Evolutionary conservation across 2,113 vertebrate genomes (phyloP), one percentile per base, ranked within the genome.

Genomic region (Pan paniscus): DNA sequence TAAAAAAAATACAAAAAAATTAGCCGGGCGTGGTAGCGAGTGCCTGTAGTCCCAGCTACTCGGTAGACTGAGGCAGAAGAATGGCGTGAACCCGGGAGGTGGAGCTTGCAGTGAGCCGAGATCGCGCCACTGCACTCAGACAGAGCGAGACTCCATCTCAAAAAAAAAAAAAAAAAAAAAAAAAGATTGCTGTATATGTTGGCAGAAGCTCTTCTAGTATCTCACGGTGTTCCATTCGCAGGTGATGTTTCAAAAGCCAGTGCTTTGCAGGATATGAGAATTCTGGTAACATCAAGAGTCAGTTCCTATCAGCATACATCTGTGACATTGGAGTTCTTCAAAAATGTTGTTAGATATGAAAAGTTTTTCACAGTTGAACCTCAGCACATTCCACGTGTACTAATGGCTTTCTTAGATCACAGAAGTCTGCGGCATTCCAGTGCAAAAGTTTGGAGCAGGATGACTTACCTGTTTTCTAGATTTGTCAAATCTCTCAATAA

Each of bases 351-450:
- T 93, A 98, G 99, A 98, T 99, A 99, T 17, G 99, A 99, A 94
- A 99, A 99, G 90, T 99, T 99, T 98, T 99, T 99, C 98, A 98
- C 99, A 9, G 99, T 99, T 98, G 99, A 99, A 98, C 99, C 99
- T 67, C 99, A 99, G 85, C 99, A 99, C 99, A 99, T 99, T 99
- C 99, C 99, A 78, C 97, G 98, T 72, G 99, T 99, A 96, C 96
- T 99, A 98, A 99, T 99, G 99, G 99, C 99, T 30, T 99, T 99
- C 97, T 99, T 99, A 98, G 99, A 99, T 98, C 99, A 99, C 13
- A 98, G 99, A 93, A 99, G 99, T 82, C 99, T 99, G 98, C 99
- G 99, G 76, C 99, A 99, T 99, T 98, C 98, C 95, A 99, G 99
- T 98, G 99, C 99, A 0, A 99, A 99, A 99, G 99, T 99, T 35